Evolutionary conservation across 2,113 vertebrate genomes (phyloP), one percentile per base, ranked within the genome.

Genomic region (Nibea coibor): DNA sequence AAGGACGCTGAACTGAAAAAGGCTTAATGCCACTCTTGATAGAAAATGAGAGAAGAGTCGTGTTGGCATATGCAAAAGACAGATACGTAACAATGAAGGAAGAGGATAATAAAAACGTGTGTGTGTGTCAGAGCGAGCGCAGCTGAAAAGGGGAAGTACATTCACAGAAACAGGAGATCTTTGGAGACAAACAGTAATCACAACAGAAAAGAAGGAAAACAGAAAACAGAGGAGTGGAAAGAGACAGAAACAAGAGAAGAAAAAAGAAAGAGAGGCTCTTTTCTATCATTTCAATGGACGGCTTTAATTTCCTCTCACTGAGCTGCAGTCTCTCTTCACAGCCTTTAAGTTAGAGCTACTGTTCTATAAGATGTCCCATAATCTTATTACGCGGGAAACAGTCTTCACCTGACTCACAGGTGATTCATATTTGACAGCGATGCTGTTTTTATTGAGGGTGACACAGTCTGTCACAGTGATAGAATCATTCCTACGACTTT

Each of bases 51-150:
- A 4, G 65, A 59, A 17, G 16, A 28, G 67, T 43, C 24, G 16
- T 50, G 16, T 6, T 24, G 39, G 19, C 45, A 22, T 19, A 64
- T 67, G 39, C 39, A 72, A 57, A 80, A 39, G 24, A 68, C 28
- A 88, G 54, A 81, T 20, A 62, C 45, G 64, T 22, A 62, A 81
- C 17, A 69, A 64, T 22, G 43, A 72, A 68, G n/a, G 20, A 14
- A 54, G 45, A 39, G 45, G 42, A 43, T 43, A 71, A 78, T 57
- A 5, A 78, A 39, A 77, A 73, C 54, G 61, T 2, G 8, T 7
- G 10, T 53, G 20, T 67, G 63, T 76, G 64, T 71, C 42, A 58
- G 24, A 69, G 54, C 57, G 20, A 43, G 12, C 11, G 2, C 4
- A 35, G 43, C 58, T 24, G 9, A 42, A 74, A 65, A 56, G 72